Evolutionary conservation across 2,113 vertebrate genomes (phyloP).

Genomic region (Oreotrochilus melanogaster): DNA sequence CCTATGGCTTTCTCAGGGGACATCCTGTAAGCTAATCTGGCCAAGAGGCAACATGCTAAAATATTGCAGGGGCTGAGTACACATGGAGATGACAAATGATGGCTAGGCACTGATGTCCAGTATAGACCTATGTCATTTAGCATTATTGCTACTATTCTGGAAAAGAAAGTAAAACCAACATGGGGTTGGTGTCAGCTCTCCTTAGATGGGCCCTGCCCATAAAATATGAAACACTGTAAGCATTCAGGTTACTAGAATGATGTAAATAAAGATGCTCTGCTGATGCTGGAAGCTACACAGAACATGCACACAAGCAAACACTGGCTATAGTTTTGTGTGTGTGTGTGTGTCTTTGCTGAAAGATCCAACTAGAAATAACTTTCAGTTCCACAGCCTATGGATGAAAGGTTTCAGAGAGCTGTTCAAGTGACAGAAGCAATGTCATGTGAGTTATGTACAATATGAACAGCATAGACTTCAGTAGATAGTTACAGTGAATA

Average conservation of each 20-base stretch:
- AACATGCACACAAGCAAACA: not conserved
- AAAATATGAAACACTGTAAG: too few relatives aligned
- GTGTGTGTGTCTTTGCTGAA: not conserved
- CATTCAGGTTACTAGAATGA: not conserved
- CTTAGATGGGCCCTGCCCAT: not conserved
- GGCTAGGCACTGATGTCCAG: not conserved
- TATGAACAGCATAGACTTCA: rapidly evolving
- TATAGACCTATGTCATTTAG: not conserved
- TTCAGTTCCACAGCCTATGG: not conserved
- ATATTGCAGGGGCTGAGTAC: not conserved
- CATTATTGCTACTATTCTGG: not conserved
- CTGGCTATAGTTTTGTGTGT: not conserved
- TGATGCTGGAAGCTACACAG: not conserved
- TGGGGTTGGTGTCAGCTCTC: not conserved
- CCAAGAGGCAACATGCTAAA: not conserved
- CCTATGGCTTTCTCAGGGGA: not conserved
- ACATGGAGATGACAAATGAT: not conserved
- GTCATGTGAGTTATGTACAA: not conserved
- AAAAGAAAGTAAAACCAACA: not conserved
- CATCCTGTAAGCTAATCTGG: not conserved
- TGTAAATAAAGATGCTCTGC: not conserved
- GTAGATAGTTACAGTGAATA: not conserved
- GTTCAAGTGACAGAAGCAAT: not conserved
- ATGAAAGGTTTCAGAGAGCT: not conserved
- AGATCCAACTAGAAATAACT: not conserved